Conservation (phyloP, 2,113 vertebrate genomes). For the Opisthocomus hoazin region DNA sequence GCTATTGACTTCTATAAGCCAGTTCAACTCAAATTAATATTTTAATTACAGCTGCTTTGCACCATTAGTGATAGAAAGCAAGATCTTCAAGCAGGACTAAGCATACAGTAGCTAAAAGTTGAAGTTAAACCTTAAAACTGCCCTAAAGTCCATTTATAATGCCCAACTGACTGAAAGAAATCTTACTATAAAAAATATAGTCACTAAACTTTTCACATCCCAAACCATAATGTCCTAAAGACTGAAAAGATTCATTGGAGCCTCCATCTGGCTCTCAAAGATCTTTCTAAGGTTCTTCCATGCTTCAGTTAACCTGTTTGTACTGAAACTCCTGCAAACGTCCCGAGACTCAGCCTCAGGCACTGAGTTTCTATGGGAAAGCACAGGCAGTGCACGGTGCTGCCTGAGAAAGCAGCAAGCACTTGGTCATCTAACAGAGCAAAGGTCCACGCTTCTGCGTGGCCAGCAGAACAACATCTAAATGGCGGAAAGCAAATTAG, state of each 20-base stretch:
- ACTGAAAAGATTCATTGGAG: not conserved
- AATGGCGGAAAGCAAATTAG: fast-evolving
- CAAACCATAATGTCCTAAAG: not conserved
- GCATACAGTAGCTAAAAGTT: not conserved
- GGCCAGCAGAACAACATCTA: not conserved
- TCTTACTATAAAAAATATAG: not conserved
- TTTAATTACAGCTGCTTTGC: not conserved
- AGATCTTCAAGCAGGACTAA: not conserved
- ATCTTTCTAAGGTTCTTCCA: not conserved
- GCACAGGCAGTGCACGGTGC: not conserved
- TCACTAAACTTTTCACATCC: not conserved
- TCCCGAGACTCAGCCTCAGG: not conserved
- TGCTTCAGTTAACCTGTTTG: not conserved
- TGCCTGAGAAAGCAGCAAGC: not conserved
- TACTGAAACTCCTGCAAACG: not conserved
- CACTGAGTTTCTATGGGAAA: not conserved
- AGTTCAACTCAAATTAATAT: not conserved
- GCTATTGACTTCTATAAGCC: not conserved
- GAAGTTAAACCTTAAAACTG: not conserved
- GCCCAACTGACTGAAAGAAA: not conserved
- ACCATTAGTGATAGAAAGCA: not conserved
- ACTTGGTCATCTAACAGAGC: not conserved
- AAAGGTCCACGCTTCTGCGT: not conserved
- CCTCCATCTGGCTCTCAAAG: not conserved
- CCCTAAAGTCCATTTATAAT: not conserved